Evolutionary conservation across 2,113 vertebrate genomes (phyloP).

Genomic region (Epinephelus fuscoguttatus): DNA sequence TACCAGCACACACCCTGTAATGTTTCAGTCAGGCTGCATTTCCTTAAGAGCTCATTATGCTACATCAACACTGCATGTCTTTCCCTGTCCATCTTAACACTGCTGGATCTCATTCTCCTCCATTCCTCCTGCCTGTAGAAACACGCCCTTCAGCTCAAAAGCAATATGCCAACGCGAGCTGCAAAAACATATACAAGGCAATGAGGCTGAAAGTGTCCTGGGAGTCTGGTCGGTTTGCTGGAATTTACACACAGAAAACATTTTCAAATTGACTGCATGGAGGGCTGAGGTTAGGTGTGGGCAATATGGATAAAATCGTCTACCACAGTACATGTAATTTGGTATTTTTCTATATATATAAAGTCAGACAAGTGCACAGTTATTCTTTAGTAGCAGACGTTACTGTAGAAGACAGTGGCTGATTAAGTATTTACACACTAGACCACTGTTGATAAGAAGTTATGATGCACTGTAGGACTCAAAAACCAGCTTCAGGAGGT

Average conservation of each 20-base stretch:
- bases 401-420: background rate
- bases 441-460: background rate
- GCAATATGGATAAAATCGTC: background rate
- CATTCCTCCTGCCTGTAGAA: constrained; percentile 47
- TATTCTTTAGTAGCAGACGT: background rate
- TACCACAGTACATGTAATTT: background rate
- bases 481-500: background rate
- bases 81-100: constrained; percentile 9
- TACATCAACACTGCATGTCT: constrained; percentile 38
- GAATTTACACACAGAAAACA: background rate
- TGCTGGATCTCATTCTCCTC: constrained; percentile 23
- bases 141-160: constrained; percentile 38
- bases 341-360: background rate
- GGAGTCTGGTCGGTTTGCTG: background rate
- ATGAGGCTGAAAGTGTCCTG: background rate
- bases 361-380: background rate
- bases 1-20: background rate
- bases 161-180: constrained; percentile 7
- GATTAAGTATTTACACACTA: background rate
- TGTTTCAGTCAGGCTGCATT: background rate
- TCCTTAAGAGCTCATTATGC: constrained; percentile 40
- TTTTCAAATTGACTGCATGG: background rate
- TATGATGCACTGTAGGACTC: background rate
- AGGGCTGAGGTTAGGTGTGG: background rate
- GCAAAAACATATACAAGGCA: constrained; percentile 6